Evolutionary conservation across 2,888 invertebrate genomes (phyloP).

Genomic region (Epirrhoe tristata): DNA sequence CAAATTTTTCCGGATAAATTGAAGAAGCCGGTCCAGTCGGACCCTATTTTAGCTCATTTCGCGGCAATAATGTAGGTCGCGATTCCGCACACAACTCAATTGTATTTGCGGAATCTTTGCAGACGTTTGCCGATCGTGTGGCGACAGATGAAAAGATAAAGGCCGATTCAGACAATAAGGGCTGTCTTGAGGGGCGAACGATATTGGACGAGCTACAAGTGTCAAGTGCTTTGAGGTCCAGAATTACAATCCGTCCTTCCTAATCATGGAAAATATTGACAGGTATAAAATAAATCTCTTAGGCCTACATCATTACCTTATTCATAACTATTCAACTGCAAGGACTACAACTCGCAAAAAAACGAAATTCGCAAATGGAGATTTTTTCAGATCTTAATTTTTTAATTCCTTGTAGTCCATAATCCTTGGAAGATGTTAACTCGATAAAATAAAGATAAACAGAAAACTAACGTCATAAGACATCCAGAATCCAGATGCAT

Average conservation of each 20-base stretch:
- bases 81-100: slow-evolving; percentile 51
- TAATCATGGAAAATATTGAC: background rate
- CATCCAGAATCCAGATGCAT: background rate
- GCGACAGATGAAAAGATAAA: slow-evolving; percentile 18
- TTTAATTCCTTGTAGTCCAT: no score
- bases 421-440: no score
- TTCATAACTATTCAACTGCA: no score
- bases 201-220: background rate
- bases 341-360: no score
- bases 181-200: background rate
- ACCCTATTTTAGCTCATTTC: slow-evolving; percentile 28
- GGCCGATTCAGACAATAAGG: slow-evolving; percentile 15
- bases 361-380: no score
- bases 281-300: no score
- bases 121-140: slow-evolving; percentile 22
- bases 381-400: no score
- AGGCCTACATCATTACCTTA: no score
- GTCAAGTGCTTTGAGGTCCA: background rate
- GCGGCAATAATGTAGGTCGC: slow-evolving; percentile 42
- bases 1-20: background rate
- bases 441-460: background rate
- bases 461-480: background rate
- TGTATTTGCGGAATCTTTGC: slow-evolving; percentile 45
- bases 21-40: background rate
- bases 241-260: background rate